These are phyloP conservation scores for Lepeophtheirus salmonis DNA, from an alignment of 1,140 invertebrate species.

Conservation along the genomic window DNA sequence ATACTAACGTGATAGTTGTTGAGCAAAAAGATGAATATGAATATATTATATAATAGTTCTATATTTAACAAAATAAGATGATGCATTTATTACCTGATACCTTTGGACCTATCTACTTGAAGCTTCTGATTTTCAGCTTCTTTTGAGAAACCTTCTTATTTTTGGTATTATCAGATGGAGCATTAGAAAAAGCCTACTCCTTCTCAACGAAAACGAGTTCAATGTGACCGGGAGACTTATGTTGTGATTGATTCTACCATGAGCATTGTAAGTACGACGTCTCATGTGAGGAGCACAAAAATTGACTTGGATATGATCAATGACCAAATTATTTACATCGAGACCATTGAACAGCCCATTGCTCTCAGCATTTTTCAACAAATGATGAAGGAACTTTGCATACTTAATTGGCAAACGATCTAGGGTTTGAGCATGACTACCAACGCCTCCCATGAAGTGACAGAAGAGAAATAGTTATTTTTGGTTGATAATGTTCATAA, in stretches of 20 bases:
- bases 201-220: slow-evolving; percentile 91
- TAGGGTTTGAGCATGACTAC: slow-evolving; percentile 92
- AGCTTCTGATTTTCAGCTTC: slow-evolving; percentile 45
- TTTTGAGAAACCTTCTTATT: slow-evolving; percentile 80
- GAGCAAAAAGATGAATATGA: too few relatives aligned
- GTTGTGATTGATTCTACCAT: slow-evolving; percentile 98
- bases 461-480: slow-evolving; percentile 98
- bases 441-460: slow-evolving; percentile 90
- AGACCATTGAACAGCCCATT: slow-evolving; percentile 94
- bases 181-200: slow-evolving; percentile 77
- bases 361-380: slow-evolving; percentile 93
- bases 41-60: too few relatives aligned
- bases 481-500: slow-evolving; percentile 89
- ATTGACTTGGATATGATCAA: slow-evolving; percentile 88
- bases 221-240: slow-evolving; percentile 99
- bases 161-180: slow-evolving; percentile 51
- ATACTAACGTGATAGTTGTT: too few relatives aligned
- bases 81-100: slow-evolving; percentile 8
- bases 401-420: slow-evolving; percentile 98
- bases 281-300: slow-evolving; percentile 89
- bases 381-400: slow-evolving; percentile 86
- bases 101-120: slow-evolving; percentile 13
- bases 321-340: slow-evolving; percentile 87
- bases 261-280: slow-evolving; percentile 92
- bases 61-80: not conserved